Conservation (phyloP, 2,113 vertebrate genomes). For the Otolemur garnettii region DNA sequence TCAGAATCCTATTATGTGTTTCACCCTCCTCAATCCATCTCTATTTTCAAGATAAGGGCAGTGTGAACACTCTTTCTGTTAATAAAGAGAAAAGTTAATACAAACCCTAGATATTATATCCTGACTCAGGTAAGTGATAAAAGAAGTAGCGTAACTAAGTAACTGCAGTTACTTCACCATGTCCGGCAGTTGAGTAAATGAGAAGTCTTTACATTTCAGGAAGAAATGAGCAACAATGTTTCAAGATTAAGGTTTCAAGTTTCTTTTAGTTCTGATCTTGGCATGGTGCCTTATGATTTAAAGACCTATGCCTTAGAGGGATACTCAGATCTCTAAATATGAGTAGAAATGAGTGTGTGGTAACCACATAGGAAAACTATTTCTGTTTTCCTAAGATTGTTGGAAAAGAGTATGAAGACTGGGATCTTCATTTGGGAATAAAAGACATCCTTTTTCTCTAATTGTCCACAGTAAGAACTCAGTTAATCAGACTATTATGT, state of each 20-base stretch:
- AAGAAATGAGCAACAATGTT: not conserved
- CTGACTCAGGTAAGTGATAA: not conserved
- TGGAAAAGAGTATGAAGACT: not conserved
- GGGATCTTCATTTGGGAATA: not conserved
- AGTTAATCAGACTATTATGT: not conserved
- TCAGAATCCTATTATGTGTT: not conserved
- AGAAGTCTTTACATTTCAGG: not conserved
- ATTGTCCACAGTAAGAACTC: not conserved
- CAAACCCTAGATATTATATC: not conserved
- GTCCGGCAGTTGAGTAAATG: conserved; percentile 21
- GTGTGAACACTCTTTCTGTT: not conserved
- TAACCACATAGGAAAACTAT: not conserved
- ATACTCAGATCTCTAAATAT: not conserved
- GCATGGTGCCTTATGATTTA: not conserved
- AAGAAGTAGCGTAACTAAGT: not conserved
- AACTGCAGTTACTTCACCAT: not conserved
- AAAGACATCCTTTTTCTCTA: not conserved
- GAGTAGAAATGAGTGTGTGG: not conserved
- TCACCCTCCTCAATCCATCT: not conserved
- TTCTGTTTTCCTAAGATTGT: not conserved
- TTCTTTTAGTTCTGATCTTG: conserved; percentile 25
- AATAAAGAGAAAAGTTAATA: not conserved
- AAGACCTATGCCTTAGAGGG: not conserved
- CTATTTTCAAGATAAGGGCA: conserved; percentile 25
- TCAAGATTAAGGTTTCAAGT: not conserved